A percentile compares a stretch with the other conserved stretches of the same genome.
Evolutionary conservation across 2,797 vertebrate species (phyloP).

Genomic region (Euphonia xanthogaster): DNA sequence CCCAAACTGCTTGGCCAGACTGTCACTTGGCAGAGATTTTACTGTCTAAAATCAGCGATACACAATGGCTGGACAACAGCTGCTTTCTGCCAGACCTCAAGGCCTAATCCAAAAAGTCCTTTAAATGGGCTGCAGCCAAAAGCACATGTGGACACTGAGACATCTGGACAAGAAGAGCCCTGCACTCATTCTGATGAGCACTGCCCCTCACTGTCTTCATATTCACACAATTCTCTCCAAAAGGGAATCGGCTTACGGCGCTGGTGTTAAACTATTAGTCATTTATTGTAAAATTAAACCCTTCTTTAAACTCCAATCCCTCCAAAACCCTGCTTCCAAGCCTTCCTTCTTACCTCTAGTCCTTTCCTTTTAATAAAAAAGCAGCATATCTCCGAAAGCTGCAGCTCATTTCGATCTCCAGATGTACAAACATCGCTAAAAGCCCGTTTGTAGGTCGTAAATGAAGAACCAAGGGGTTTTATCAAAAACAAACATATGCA

Average conservation of each 20-base stretch:
- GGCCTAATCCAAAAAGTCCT: slow-evolving; percentile 8
- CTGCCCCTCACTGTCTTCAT: background rate
- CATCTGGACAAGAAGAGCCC: slow-evolving; percentile 2
- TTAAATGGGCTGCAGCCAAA: background rate
- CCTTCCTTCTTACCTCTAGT: background rate
- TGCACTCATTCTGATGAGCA: background rate
- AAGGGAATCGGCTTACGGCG: background rate
- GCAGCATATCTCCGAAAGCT: background rate
- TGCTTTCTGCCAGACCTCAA: slow-evolving; percentile 8
- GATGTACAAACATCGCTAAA: slow-evolving; percentile 62
- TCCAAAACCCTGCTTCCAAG: slow-evolving; percentile 5
- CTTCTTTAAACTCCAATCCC: background rate
- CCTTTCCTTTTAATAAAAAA: slow-evolving; percentile 60
- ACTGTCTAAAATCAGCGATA: background rate
- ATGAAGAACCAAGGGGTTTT: slow-evolving; percentile 50
- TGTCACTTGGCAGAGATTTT: slow-evolving; percentile 10
- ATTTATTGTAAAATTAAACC: slow-evolving; percentile 42
- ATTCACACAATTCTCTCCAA: background rate
- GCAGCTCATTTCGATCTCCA: slow-evolving; percentile 35
- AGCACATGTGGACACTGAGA: background rate
- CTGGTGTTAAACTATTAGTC: slow-evolving; percentile 11
- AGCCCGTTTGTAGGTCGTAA: slow-evolving; percentile 60
- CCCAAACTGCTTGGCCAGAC: slow-evolving; percentile 28
- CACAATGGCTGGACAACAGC: slow-evolving; percentile 24
- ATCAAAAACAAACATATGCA: slow-evolving; percentile 52